These are phyloP conservation scores for Drosophila tripunctata DNA, from an alignment of 2,888 invertebrate genomes.

Conservation along the genomic window DNA sequence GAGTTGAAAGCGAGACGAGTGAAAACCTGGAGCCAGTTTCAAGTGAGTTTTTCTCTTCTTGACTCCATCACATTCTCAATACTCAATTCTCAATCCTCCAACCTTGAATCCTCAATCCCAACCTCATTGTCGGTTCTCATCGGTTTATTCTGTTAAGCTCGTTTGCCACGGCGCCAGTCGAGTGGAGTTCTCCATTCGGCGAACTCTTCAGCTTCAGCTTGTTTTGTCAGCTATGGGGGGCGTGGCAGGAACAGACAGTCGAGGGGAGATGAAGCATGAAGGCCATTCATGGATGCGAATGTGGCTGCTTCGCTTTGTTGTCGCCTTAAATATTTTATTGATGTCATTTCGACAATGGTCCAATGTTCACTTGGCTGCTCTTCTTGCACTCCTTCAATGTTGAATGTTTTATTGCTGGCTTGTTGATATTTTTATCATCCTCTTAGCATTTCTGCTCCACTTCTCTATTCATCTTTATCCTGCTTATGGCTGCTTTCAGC, in stretches of 20 bases:
- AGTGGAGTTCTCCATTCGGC: conserved; percentile 47
- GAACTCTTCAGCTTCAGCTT: conserved; percentile 37
- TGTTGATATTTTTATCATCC: conserved; percentile 70
- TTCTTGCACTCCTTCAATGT: conserved; percentile 28
- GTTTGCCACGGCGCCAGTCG: conserved; percentile 60
- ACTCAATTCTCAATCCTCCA: background rate
- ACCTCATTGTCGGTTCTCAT: conserved; percentile 32
- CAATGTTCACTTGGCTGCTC: conserved; percentile 64
- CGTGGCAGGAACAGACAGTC: conserved; percentile 9
- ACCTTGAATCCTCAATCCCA: background rate
- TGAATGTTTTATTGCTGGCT: conserved; percentile 65
- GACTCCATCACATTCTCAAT: background rate
- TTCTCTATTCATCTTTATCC: conserved; percentile 14
- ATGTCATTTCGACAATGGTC: conserved; percentile 74
- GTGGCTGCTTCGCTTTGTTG: conserved; percentile 49
- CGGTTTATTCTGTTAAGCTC: conserved; percentile 69
- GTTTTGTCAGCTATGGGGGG: conserved; percentile 33
- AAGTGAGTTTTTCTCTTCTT: conserved; percentile 34
- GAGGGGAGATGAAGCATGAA: conserved; percentile 37
- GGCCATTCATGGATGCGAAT: conserved; percentile 42
- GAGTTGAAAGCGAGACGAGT: conserved; percentile 45
- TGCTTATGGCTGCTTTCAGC: conserved; percentile 39
- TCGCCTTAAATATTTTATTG: conserved; percentile 73
- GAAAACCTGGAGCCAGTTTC: conserved; percentile 39
- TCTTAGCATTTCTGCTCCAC: background rate